These are phyloP conservation scores for Saguinus imperator DNA, from an alignment of 2,113 vertebrate species.

Conservation along the genomic window DNA sequence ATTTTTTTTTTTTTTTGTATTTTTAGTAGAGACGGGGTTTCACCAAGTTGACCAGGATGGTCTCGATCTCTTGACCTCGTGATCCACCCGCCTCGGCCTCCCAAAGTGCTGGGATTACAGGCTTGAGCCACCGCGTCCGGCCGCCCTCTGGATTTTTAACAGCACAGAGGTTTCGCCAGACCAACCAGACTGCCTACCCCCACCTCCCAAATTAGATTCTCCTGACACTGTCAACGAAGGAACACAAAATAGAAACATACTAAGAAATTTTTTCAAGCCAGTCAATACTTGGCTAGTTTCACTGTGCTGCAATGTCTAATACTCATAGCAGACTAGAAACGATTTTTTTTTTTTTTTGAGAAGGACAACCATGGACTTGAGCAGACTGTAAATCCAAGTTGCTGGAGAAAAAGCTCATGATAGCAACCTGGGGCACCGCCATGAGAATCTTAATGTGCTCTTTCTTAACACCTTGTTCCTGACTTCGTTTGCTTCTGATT, in stretches of 20 bases:
- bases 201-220: constrained; percentile 17
- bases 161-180: constrained; percentile 62
- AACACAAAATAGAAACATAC: constrained; percentile 73
- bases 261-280: constrained; percentile 73
- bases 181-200: not conserved
- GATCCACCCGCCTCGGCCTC: too few species aligned
- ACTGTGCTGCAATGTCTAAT: constrained; percentile 61
- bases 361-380: constrained; percentile 71
- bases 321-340: constrained; percentile 70
- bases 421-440: not conserved
- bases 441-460: constrained; percentile 26
- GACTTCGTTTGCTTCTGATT: constrained; percentile 83
- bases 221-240: constrained; percentile 64
- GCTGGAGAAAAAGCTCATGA: constrained; percentile 35
- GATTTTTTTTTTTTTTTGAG: constrained; percentile 63
- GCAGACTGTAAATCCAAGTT: constrained; percentile 38
- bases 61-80: too few species aligned
- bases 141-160: not conserved
- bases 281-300: constrained; percentile 69
- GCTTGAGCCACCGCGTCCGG: fast-evolving
- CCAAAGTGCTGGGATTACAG: too few species aligned
- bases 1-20: too few species aligned
- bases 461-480: constrained; percentile 72
- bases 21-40: too few species aligned
- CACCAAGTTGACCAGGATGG: too few species aligned